Conservation (phyloP, 2,888 invertebrate genomes). For the Icerya purchasi region DNA sequence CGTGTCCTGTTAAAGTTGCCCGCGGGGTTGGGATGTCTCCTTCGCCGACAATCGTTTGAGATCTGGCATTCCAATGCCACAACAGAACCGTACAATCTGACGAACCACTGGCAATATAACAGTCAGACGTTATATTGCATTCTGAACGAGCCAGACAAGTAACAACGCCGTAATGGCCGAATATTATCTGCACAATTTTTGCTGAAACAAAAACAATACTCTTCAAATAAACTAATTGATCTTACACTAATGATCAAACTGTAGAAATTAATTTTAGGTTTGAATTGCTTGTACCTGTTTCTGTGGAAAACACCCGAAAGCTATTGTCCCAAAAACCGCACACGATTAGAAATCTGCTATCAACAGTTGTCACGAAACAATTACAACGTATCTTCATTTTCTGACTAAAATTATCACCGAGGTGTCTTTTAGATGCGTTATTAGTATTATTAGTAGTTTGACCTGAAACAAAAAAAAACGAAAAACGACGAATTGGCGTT, state of each 20-base stretch:
- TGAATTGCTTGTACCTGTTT: conserved; percentile 43
- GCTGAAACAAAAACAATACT: no score
- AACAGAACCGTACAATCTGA: conserved; percentile 93
- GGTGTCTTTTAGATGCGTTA: conserved; percentile 57
- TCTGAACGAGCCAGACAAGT: conserved; percentile 94
- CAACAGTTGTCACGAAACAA: conserved; percentile 95
- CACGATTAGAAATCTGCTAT: conserved; percentile 87
- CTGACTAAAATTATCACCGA: conserved; percentile 97
- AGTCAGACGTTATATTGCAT: conserved; percentile 96
- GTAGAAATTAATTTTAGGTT: not conserved
- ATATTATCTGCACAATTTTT: conserved; percentile 93
- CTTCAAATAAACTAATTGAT: no score
- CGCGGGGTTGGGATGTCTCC: conserved; percentile 87
- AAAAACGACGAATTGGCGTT: no score
- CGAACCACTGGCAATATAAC: conserved; percentile 93
- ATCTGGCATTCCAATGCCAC: conserved; percentile 98
- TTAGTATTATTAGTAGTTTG: conserved; percentile 42
- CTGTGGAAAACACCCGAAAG: conserved; percentile 91
- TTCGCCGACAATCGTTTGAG: conserved; percentile 91
- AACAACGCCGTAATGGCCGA: conserved; percentile 96
- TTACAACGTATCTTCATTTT: conserved; percentile 78
- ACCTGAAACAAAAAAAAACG: no score
- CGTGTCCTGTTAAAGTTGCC: conserved; percentile 92
- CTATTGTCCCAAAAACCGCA: conserved; percentile 99
- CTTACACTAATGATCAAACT: not conserved